These are phyloP conservation scores for Nomada fabriciana DNA, from an alignment of 2,888 invertebrate species.

Conservation along the genomic window DNA sequence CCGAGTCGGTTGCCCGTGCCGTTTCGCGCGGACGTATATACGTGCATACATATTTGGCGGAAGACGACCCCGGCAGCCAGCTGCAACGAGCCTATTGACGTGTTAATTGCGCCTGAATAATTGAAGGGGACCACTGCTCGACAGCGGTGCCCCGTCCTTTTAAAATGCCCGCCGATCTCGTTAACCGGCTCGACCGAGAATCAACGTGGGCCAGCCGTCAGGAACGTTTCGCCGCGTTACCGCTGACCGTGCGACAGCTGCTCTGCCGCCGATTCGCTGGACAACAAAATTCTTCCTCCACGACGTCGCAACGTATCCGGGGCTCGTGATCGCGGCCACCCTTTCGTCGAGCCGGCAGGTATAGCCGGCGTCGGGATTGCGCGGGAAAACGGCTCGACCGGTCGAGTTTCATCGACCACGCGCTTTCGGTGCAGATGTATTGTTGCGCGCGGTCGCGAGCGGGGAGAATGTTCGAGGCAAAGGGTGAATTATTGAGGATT, in stretches of 20 bases:
- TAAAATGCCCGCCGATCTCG: conserved; percentile 79
- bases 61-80: conserved; percentile 75
- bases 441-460: conserved; percentile 76
- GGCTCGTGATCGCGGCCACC: neutral
- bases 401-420: conserved; percentile 34
- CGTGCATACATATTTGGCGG: conserved; percentile 70
- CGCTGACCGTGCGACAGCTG: neutral
- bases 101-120: conserved; percentile 82
- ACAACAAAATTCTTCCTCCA: no score
- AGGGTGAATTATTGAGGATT: conserved; percentile 78
- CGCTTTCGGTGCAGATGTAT: conserved; percentile 38
- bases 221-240: conserved; percentile 7
- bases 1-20: conserved; percentile 48
- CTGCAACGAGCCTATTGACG: conserved; percentile 81
- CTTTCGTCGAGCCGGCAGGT: no score
- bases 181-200: conserved; percentile 67
- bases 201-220: neutral
- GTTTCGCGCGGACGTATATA: conserved; percentile 61
- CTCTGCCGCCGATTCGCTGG: no score
- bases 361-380: neutral
- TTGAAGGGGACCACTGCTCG: conserved; percentile 74
- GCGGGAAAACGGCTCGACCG: neutral
- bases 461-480: conserved; percentile 73
- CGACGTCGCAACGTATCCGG: no score
- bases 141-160: conserved; percentile 75